Evolutionary conservation across 2,113 vertebrate species (phyloP).

Genomic region (Myotis lucifugus): DNA sequence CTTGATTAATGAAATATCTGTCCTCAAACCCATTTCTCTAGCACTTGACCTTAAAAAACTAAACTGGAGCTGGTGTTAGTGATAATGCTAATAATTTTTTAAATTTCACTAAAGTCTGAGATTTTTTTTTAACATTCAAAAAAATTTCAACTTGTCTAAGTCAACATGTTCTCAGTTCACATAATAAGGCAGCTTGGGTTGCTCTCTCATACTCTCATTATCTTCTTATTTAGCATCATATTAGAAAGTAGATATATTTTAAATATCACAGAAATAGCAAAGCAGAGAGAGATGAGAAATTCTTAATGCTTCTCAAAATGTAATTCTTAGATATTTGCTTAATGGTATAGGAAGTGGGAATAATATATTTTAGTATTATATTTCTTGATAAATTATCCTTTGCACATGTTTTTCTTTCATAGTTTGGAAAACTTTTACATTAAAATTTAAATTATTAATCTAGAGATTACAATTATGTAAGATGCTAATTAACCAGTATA

Average conservation of each 20-base stretch:
- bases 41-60: neutral
- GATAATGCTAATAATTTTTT: neutral
- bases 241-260: neutral
- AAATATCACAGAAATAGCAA: neutral
- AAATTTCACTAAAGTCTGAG: neutral
- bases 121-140: slow-evolving; percentile 1
- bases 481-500: neutral
- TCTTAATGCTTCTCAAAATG: neutral
- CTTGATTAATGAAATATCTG: neutral
- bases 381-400: neutral
- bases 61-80: neutral
- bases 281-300: neutral
- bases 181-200: neutral
- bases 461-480: neutral
- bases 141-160: neutral
- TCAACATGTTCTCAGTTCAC: neutral
- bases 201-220: neutral
- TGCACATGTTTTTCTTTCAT: neutral
- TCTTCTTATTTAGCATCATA: neutral
- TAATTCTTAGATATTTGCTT: neutral
- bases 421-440: neutral
- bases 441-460: neutral
- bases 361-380: neutral
- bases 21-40: neutral
- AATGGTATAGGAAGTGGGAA: neutral